phyloP scores from a whole-genome alignment of 2,888 invertebrate species.

The Chloromyia formosa region DNA sequence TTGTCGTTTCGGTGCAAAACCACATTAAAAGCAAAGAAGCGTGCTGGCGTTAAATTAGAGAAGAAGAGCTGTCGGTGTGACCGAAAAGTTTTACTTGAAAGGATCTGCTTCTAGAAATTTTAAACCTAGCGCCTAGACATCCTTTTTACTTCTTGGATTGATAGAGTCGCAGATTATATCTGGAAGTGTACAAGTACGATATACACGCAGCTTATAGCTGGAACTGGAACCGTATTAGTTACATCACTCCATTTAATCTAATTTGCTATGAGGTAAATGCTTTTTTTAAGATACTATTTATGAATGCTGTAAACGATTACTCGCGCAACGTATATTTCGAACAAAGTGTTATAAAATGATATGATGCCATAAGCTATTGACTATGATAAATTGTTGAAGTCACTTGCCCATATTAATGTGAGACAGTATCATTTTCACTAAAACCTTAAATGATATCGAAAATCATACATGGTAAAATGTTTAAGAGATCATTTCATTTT shows the following conservation, averaged over 20 bases:
- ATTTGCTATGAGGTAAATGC: conserved; percentile 9
- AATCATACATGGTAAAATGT: conserved; percentile 31
- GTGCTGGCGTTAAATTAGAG: conserved; percentile 44
- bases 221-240: neutral
- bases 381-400: conserved; percentile 35
- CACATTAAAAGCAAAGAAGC: conserved; percentile 42
- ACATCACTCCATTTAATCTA: neutral
- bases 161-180: no score
- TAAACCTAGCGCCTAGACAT: neutral
- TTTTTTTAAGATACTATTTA: no score
- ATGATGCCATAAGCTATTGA: conserved; percentile 33
- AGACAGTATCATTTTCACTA: conserved; percentile 27
- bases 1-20: conserved; percentile 31
- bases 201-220: no score
- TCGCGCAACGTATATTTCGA: no score
- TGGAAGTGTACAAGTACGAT: neutral
- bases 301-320: no score
- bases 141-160: neutral
- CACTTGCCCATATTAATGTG: conserved; percentile 34
- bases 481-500: conserved; percentile 35
- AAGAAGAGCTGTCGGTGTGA: conserved; percentile 14
- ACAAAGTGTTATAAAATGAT: conserved; percentile 38
- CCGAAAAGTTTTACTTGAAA: conserved; percentile 35
- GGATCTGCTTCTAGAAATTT: conserved; percentile 19
- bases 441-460: conserved; percentile 34